These are phyloP conservation scores for Chymomyza amoena DNA, from an alignment of 2,888 invertebrate genomes.

Conservation along the genomic window DNA sequence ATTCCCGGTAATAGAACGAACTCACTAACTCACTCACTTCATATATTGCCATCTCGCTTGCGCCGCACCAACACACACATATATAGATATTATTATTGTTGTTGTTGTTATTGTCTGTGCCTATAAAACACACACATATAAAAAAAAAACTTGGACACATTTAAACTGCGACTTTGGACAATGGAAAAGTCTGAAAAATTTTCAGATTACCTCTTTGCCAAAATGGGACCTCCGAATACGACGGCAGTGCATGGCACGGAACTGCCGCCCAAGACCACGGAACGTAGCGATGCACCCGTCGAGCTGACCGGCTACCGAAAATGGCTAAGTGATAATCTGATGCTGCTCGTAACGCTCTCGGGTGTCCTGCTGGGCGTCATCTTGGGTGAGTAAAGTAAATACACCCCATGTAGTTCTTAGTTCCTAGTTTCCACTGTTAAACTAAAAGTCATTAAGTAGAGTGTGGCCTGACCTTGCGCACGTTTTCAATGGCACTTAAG, in stretches of 20 bases:
- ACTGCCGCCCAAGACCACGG: conserved; percentile 81
- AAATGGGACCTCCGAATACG: conserved; percentile 85
- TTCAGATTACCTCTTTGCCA: conserved; percentile 90
- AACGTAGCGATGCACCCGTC: conserved; percentile 82
- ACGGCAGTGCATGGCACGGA: conserved; percentile 78
- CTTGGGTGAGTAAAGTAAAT: conserved; percentile 83
- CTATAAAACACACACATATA: not conserved
- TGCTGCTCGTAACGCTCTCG: conserved; percentile 87
- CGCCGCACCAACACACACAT: conserved; percentile 7
- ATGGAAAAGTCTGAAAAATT: conserved; percentile 85
- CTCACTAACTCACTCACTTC: not conserved
- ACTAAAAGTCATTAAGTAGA: not conserved
- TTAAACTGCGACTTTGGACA: conserved; percentile 50
- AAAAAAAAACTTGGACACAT: not conserved
- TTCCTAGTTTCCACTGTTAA: not conserved
- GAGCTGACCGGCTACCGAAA: conserved; percentile 84
- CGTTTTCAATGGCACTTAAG: not conserved
- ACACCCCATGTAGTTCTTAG: no score
- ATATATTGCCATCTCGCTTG: conserved; percentile 1
- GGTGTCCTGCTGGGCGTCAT: conserved; percentile 88
- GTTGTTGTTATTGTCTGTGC: conserved; percentile 18
- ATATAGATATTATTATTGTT: not conserved
- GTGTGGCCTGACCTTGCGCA: not conserved
- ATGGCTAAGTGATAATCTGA: conserved; percentile 87
- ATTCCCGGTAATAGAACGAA: not conserved